Conservation (phyloP, 2,888 invertebrate species). For the Lysandra coridon region DNA sequence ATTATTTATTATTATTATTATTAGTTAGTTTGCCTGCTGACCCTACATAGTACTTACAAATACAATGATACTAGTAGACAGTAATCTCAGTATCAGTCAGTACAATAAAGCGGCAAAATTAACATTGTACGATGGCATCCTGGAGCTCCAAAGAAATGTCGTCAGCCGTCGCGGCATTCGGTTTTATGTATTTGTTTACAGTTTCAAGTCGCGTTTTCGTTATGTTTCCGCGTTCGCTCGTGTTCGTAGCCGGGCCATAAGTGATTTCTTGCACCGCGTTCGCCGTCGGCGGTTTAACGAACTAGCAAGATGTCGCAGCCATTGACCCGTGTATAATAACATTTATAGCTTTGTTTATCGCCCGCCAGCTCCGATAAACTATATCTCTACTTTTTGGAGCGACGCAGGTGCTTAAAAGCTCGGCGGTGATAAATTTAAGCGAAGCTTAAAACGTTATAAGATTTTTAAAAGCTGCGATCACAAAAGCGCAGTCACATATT, state of each 20-base stretch:
- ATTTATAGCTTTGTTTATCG: slow-evolving; percentile 65
- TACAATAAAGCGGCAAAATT: too few species aligned
- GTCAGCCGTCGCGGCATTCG: too few species aligned
- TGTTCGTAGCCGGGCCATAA: slow-evolving; percentile 41
- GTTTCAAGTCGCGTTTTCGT: neutral
- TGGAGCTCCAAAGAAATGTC: too few species aligned
- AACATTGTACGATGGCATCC: too few species aligned
- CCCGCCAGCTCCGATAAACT: slow-evolving; percentile 50
- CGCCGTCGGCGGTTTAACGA: slow-evolving; percentile 65
- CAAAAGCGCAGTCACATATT: slow-evolving; percentile 4
- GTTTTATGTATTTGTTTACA: too few species aligned
- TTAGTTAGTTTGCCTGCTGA: too few species aligned
- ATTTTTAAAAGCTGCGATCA: neutral
- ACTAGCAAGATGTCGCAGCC: slow-evolving; percentile 69
- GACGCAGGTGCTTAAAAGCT: slow-evolving; percentile 27
- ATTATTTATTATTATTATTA: too few species aligned
- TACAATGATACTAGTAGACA: too few species aligned
- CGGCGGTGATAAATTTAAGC: slow-evolving; percentile 26
- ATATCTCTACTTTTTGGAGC: slow-evolving; percentile 49
- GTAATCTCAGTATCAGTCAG: too few species aligned
- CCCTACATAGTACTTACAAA: too few species aligned
- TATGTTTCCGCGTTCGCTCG: neutral
- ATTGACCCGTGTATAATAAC: slow-evolving; percentile 69
- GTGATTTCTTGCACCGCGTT: slow-evolving; percentile 70
- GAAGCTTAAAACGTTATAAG: slow-evolving; percentile 8